Evolutionary conservation across 1,140 invertebrate species (phyloP).

Genomic region (Trichonephila inaurata): DNA sequence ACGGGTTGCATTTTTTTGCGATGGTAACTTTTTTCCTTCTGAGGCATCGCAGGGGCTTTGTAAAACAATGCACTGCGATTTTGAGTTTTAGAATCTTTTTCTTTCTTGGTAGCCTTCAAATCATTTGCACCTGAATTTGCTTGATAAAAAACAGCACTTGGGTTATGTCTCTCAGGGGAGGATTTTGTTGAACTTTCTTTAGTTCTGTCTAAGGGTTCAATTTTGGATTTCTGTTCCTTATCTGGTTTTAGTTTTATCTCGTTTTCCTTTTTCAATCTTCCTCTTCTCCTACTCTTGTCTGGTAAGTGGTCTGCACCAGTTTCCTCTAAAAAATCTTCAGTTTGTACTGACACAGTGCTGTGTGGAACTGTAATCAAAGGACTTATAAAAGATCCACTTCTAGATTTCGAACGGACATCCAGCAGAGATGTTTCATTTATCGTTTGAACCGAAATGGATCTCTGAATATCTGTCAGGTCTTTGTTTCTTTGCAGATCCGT

Average conservation of each 20-base stretch:
- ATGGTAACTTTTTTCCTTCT: background rate
- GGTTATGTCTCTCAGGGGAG: slow-evolving; percentile 69
- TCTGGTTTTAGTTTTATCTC: background rate
- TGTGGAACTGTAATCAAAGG: background rate
- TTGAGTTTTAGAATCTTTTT: background rate
- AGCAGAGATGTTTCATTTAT: background rate
- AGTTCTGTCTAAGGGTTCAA: background rate
- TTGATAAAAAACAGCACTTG: slow-evolving; percentile 59
- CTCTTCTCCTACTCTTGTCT: background rate
- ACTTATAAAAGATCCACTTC: background rate
- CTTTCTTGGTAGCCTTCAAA: background rate
- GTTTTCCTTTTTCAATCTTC: background rate
- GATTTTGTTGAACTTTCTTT: background rate
- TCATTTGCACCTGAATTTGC: background rate
- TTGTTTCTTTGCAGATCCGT: background rate
- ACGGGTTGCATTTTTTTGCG: background rate
- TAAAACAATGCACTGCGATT: slow-evolving; percentile 62
- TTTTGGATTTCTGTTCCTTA: background rate
- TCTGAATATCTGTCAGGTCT: background rate
- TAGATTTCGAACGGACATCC: background rate
- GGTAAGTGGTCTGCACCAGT: background rate
- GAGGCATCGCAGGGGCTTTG: background rate
- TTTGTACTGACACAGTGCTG: slow-evolving; percentile 49
- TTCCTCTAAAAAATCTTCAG: background rate
- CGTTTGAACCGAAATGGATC: slow-evolving; percentile 69